Base-by-base conservation (phyloP, 2,888 invertebrate genomes). In the Synanthedon tipuliformis region DNA sequence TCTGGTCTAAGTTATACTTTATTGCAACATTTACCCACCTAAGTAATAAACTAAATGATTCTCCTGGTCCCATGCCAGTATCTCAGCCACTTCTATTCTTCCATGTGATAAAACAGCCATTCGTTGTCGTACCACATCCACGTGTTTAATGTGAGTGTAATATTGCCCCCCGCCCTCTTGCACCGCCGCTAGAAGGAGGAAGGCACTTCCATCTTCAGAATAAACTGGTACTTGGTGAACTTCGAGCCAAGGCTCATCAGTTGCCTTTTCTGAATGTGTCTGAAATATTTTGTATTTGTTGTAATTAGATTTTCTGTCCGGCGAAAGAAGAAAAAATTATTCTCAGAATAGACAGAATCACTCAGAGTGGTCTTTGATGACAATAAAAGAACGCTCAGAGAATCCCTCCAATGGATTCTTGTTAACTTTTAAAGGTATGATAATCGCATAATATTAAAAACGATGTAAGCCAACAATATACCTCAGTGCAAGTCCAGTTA, bases 91-190 rank as follows among this genome's bases (percentile, higher is more conserved):
- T 87, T 95, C 95, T 75, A 95, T 94, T 66, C 92, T 91, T 40
- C 95, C 95, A 69, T 95, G 95, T 52, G 95, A 95, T 60, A 95
- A 89, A 51, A 95, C 95, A 8, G 95, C 93, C 70, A 95, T 94
- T 65, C 94, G 90, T 74, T 94, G 94, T 65, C 94, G 92, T 55
- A 93, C 89, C 59, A 95, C 91, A 57, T 94, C 94, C 59, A 95
- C 91, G 75, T 95, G 95, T 71, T 95, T 95, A 77, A 95, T 95
- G 88, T 95, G 95, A 48, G 95, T 95, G 82, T 92, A 95, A 73
- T 93, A 92, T 73, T 95, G 95, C 57, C 92, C 91, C 50, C 92
- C 93, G 50, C 95, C 95, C 71, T 95, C 95, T 69, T 94, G 94
- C 52, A 95, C 93, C 15, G 93, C 91, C 4, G 95, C 94, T 59